Conservation (phyloP, 1,140 invertebrate species). For the Tetraneura akinire region DNA sequence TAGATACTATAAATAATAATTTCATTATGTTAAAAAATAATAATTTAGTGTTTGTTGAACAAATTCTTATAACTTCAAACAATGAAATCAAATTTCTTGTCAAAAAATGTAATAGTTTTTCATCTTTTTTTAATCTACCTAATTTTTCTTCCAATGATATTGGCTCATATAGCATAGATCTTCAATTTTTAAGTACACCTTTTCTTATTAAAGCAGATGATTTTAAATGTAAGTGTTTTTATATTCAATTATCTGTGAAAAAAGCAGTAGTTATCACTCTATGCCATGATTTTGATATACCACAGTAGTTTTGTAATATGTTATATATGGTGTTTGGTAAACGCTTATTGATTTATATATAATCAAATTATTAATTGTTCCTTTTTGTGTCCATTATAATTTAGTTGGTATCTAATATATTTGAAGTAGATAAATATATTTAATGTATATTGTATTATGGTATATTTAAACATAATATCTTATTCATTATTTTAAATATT, state of each 20-base stretch:
- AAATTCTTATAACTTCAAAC: neutral
- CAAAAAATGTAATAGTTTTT: neutral
- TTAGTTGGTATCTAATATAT: neutral
- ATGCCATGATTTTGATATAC: neutral
- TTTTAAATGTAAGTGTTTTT: conserved; percentile 19
- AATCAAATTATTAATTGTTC: too few species aligned
- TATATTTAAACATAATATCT: too few species aligned
- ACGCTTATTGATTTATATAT: too few species aligned
- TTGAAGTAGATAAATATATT: neutral
- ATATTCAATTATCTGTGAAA: neutral
- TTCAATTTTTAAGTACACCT: neutral
- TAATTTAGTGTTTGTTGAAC: neutral
- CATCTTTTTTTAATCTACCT: neutral
- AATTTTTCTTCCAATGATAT: neutral
- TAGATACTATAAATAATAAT: neutral
- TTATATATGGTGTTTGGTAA: too few species aligned
- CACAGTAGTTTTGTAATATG: neutral
- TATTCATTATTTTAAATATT: too few species aligned
- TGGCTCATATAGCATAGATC: neutral
- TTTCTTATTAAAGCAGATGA: neutral
- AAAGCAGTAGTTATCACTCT: neutral
- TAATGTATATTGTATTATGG: too few species aligned
- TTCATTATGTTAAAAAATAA: neutral
- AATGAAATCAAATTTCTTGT: neutral
- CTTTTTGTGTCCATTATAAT: too few species aligned